A percentile compares a stretch with the other conserved stretches of the same genome.
phyloP scores from a whole-genome alignment of 2,113 vertebrate species.

The Psittacus erithacus region DNA sequence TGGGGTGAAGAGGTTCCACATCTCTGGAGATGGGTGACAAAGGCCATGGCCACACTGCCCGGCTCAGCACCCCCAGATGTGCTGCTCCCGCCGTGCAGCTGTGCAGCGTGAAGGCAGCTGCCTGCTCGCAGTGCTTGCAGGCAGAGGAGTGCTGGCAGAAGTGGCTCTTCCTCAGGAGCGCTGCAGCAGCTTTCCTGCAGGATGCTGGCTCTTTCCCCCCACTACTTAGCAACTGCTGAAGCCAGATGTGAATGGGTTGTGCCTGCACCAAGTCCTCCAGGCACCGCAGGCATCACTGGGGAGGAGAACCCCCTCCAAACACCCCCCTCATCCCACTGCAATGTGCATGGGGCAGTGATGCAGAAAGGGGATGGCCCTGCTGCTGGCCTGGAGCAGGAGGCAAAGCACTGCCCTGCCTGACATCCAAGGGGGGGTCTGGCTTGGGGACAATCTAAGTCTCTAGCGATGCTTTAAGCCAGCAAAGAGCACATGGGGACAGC shows the following conservation, averaged over 20 bases:
- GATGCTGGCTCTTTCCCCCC: not conserved
- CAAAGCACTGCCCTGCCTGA: not conserved
- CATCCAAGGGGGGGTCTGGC: not conserved
- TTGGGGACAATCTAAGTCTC: not conserved
- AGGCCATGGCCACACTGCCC: no score
- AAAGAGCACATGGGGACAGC: not conserved
- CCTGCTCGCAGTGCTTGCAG: not conserved
- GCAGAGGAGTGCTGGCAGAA: not conserved
- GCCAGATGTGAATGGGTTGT: accelerated
- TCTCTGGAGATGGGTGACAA: not conserved
- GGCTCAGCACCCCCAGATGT: not conserved
- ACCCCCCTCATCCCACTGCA: not conserved
- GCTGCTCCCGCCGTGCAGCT: not conserved
- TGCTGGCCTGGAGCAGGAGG: not conserved
- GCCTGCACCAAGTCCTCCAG: not conserved
- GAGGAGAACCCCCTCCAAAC: accelerated
- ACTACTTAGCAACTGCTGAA: not conserved
- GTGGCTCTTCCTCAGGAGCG: accelerated
- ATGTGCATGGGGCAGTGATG: accelerated
- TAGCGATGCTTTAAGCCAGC: not conserved
- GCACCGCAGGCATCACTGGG: not conserved
- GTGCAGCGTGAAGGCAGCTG: not conserved
- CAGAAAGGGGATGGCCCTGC: not conserved
- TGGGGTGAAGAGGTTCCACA: accelerated
- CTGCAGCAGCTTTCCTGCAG: not conserved